A percentile compares a stretch with the other conserved stretches of the same genome.
These are phyloP conservation scores for Plutomurus gul DNA, from an alignment of 1,140 invertebrate genomes.

Conservation along the genomic window DNA sequence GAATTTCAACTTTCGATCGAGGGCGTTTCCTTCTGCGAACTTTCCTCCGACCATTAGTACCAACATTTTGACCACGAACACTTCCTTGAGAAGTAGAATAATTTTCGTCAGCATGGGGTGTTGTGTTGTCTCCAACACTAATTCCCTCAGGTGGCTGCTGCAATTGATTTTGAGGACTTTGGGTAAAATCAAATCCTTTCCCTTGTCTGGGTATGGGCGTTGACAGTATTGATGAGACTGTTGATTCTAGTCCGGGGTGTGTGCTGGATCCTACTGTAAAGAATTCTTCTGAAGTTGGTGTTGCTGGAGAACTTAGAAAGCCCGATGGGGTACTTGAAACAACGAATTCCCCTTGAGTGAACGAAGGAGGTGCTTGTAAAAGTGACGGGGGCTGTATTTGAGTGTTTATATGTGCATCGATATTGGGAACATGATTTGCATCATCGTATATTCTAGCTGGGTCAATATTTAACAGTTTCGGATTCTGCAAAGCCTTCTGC, in stretches of 20 bases:
- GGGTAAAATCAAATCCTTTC: background rate
- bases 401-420: background rate
- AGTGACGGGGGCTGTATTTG: background rate
- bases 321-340: background rate
- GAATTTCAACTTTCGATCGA: background rate
- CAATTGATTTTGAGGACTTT: background rate
- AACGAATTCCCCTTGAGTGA: background rate
- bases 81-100: too few relatives aligned
- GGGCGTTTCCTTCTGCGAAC: background rate
- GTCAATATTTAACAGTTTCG: background rate
- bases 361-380: background rate
- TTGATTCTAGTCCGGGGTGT: background rate
- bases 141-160: background rate
- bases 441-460: background rate
- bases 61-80: too few relatives aligned
- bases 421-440: background rate
- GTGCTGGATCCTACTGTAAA: background rate
- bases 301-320: background rate
- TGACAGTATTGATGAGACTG: background rate
- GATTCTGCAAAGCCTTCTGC: background rate
- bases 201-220: background rate
- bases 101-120: too few relatives aligned
- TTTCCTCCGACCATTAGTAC: too few relatives aligned
- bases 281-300: background rate
- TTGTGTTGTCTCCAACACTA: background rate